Conservation (phyloP, 2,113 vertebrate genomes). For the Callopanchax toddi region DNA sequence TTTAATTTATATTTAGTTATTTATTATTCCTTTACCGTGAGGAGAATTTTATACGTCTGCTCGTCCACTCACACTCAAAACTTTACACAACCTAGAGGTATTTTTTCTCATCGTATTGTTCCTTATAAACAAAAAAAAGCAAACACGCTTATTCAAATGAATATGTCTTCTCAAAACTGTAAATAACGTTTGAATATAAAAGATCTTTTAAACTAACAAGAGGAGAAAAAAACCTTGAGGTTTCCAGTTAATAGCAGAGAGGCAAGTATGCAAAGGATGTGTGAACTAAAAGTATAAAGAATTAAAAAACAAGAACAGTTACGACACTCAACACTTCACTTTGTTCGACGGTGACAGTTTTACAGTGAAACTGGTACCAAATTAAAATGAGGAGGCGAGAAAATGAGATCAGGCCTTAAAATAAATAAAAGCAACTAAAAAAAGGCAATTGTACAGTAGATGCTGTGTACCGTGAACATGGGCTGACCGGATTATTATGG, state of each 20-base stretch:
- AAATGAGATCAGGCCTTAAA: slow-evolving; percentile 24
- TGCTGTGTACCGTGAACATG: slow-evolving; percentile 15
- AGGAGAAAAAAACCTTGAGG: slow-evolving; percentile 52
- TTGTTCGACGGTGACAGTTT: slow-evolving; percentile 74
- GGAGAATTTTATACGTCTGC: slow-evolving; percentile 49
- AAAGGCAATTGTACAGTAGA: slow-evolving; percentile 10
- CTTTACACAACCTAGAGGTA: slow-evolving; percentile 69
- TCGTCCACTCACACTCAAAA: slow-evolving; percentile 67
- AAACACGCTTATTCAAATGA: slow-evolving; percentile 60
- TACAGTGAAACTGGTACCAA: slow-evolving; percentile 70
- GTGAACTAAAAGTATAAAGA: slow-evolving; percentile 73
- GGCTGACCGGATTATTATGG: slow-evolving; percentile 43
- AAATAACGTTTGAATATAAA: slow-evolving; percentile 73
- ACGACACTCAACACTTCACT: slow-evolving; percentile 79
- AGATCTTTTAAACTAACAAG: slow-evolving; percentile 60
- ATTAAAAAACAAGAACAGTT: slow-evolving; percentile 76
- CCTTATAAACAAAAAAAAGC: slow-evolving; percentile 29
- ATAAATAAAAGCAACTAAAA: slow-evolving; percentile 56
- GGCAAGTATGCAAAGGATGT: slow-evolving; percentile 70
- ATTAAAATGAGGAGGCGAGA: slow-evolving; percentile 50
- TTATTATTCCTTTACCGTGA: slow-evolving; percentile 25
- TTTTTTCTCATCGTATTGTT: slow-evolving; percentile 50
- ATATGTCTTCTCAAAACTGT: slow-evolving; percentile 54
- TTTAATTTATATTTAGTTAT: slow-evolving; percentile 48
- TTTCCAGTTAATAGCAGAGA: slow-evolving; percentile 73